Conservation (phyloP, 23 tunicate species). For the Aplidium turbinatum region DNA sequence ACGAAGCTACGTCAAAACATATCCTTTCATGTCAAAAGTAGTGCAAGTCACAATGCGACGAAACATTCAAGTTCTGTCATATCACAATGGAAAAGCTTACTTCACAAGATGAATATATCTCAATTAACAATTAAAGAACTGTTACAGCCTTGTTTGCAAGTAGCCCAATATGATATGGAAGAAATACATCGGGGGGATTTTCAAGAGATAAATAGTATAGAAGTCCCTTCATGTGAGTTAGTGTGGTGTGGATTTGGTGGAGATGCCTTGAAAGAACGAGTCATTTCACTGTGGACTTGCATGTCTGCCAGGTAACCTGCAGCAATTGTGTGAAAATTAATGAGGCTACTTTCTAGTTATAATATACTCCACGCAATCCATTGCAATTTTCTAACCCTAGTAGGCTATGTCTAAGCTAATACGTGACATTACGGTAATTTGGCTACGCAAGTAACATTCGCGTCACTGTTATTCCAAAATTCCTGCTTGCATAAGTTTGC, state of each 20-base stretch:
- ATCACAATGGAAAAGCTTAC: background rate
- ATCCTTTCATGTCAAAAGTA: too few relatives aligned
- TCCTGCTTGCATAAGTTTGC: too few relatives aligned
- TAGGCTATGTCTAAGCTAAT: background rate
- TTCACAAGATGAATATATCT: slow-evolving; percentile 1
- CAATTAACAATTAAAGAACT: slow-evolving; percentile 33
- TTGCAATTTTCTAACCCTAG: too few relatives aligned
- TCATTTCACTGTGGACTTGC: slow-evolving; percentile 63
- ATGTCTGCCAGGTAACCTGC: slow-evolving; percentile 49
- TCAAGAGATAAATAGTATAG: slow-evolving; percentile 56
- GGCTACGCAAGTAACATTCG: too few relatives aligned
- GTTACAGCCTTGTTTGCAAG: slow-evolving; percentile 64
- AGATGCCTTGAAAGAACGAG: slow-evolving; percentile 9
- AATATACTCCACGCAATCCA: too few relatives aligned
- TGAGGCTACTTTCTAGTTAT: too few relatives aligned
- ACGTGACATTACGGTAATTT: too few relatives aligned
- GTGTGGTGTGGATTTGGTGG: slow-evolving; percentile 69
- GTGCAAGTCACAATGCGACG: too few relatives aligned
- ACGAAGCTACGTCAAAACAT: too few relatives aligned
- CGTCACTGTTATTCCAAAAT: too few relatives aligned
- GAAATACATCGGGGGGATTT: slow-evolving; percentile 34
- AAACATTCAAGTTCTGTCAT: too few relatives aligned
- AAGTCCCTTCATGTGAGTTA: slow-evolving; percentile 56
- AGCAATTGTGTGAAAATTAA: too few relatives aligned
- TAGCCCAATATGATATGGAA: slow-evolving; percentile 55